Percentiles rank a stretch among this genome's conserved stretches.
Evolutionary conservation across 2,888 invertebrate genomes (phyloP).

Genomic region (Cantharis flavilabris): DNA sequence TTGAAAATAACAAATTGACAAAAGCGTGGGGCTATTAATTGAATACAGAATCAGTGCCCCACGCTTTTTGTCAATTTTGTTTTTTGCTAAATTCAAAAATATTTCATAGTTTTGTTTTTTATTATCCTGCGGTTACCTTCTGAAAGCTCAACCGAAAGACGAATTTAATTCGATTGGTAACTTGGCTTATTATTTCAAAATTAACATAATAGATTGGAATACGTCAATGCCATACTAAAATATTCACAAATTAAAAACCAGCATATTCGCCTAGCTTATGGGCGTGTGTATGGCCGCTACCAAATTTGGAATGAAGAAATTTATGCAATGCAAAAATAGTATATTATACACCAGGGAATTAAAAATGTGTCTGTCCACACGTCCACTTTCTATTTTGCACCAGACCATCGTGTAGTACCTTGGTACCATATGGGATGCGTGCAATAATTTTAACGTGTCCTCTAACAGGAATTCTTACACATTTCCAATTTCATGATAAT

Average conservation of each 20-base stretch:
- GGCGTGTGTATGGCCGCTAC: background rate
- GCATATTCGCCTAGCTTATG: background rate
- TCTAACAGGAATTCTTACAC: background rate
- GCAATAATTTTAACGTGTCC: background rate
- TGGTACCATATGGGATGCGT: background rate
- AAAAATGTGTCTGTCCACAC: background rate
- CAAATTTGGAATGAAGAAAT: background rate
- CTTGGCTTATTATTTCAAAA: background rate
- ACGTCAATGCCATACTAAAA: background rate
- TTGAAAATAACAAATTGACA: no score
- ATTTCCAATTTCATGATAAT: background rate
- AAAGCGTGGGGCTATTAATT: no score
- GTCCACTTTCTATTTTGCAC: background rate
- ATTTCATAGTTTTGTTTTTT: no score
- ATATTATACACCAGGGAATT: no score
- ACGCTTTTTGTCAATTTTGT: no score
- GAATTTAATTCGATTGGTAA: background rate
- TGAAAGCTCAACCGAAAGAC: background rate
- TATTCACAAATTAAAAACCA: background rate
- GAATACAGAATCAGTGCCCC: no score
- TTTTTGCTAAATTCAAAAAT: no score
- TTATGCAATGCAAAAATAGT: background rate
- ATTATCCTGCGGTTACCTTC: no score
- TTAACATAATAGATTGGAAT: background rate
- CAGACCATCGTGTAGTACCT: background rate